Evolutionary conservation across 2,888 invertebrate genomes (phyloP), one percentile per base, ranked within the genome.

Genomic region (Iselma pallidipennis): DNA sequence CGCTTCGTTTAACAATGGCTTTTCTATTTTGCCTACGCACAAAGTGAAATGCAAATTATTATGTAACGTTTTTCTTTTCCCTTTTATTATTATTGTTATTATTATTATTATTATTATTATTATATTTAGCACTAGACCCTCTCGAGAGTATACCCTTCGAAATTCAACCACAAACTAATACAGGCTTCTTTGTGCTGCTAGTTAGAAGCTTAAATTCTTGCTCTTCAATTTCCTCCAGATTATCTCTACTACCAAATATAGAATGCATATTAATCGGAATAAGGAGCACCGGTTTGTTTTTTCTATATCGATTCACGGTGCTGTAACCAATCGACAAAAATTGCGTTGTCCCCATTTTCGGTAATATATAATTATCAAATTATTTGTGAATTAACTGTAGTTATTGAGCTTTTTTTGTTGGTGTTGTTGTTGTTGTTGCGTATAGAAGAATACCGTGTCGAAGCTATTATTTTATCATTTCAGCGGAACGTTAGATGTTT

Each of bases 1-100:
- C 66, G 75, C 69, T 75, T 74, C 73, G 74, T 73, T 73, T 74
- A 71, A 73, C 73, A 67, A 69, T 67, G 63, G 57, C 60, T 61
- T 64, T 59, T 58, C 59, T 61, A 65, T 61, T n/a, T 68, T 66
- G 49, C 55, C 56, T 62, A 61, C 53, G 53, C 62, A 63, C 66
- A 63, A 63, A 65, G 61, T 62, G 59, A 57, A n/a, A 67, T 70
- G 63, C 64, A 70, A 71, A 70, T 71, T 68, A 64, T 66, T 55
- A 45, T 45, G 48, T 50, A 48, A 28, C 10, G 42, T 61, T 56
- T 37, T 48, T 51, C 48, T 51, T 57, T 25, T 37, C 14, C 14
- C 7, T 4, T 31, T 31, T 31, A 1, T 1, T 4, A 10, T 33
- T n/a, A n/a, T n/a, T n/a, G n/a, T n/a, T n/a, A n/a, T n/a, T n/a